Conservation (phyloP, 2,113 vertebrate genomes). For the Plestiodon gilberti region DNA sequence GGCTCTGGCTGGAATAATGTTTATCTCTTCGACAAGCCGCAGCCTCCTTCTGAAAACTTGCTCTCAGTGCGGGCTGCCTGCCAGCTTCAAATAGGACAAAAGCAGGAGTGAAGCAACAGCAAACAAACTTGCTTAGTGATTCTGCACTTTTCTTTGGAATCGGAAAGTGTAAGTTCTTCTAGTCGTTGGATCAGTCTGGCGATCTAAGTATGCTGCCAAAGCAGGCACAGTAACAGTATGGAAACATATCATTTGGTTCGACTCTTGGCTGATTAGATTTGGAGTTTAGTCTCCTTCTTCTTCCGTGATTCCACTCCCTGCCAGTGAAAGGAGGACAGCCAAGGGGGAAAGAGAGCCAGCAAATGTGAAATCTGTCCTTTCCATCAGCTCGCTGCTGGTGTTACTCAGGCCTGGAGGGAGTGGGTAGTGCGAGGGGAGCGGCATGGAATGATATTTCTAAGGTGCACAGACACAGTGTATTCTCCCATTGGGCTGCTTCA, state of each 20-base stretch:
- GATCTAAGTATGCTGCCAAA: background rate
- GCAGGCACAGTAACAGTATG: background rate
- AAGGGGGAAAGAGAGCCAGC: background rate
- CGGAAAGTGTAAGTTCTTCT: background rate
- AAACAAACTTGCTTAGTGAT: background rate
- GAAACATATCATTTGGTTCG: background rate
- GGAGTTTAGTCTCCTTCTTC: background rate
- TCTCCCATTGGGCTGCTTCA: background rate
- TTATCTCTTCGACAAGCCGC: background rate
- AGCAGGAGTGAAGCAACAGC: background rate
- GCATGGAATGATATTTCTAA: background rate
- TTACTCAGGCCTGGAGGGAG: constrained; percentile 14
- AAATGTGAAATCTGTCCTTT: constrained; percentile 4
- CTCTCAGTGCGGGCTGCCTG: background rate
- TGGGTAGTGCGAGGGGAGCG: background rate
- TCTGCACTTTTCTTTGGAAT: background rate
- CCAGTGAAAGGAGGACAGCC: background rate
- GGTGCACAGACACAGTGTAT: background rate
- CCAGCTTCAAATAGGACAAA: background rate
- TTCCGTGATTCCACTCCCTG: background rate
- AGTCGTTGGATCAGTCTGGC: background rate
- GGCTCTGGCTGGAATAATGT: background rate
- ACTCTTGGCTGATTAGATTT: background rate
- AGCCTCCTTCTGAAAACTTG: background rate
- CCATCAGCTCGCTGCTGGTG: background rate